Evolutionary conservation across 1,140 invertebrate species (phyloP).

Genomic region (Lasaia peninsularis): DNA sequence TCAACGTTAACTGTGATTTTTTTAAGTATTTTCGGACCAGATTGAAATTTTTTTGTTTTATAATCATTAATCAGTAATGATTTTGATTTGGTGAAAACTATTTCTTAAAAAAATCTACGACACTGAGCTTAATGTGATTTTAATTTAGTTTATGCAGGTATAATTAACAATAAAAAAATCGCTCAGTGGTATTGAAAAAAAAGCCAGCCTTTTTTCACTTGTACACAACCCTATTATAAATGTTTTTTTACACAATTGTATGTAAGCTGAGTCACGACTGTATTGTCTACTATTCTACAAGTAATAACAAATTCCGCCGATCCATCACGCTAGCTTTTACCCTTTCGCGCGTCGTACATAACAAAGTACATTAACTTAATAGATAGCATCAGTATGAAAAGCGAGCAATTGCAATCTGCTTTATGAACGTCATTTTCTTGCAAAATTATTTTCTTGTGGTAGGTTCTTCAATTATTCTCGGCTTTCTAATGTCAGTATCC

Average conservation of each 20-base stretch:
- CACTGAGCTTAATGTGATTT: no score
- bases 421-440: constrained; percentile 24
- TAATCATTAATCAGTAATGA: background rate
- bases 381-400: constrained; percentile 42
- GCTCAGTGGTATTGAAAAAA: no score
- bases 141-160: no score
- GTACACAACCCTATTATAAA: no score
- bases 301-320: constrained; percentile 52
- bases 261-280: constrained; percentile 45
- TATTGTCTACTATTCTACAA: constrained; percentile 59
- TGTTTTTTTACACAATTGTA: constrained; percentile 7
- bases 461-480: background rate
- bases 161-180: no score
- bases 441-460: constrained; percentile 15
- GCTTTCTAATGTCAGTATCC: constrained; percentile 3
- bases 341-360: constrained; percentile 37
- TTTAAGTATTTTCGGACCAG: background rate
- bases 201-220: no score
- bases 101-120: no score
- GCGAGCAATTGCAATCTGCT: constrained; percentile 33
- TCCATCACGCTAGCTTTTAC: constrained; percentile 46
- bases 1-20: background rate
- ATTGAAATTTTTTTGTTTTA: background rate
- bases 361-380: constrained; percentile 23
- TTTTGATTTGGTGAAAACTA: constrained; percentile 19